A percentile compares a stretch with the other conserved stretches of the same genome.
These are phyloP conservation scores for Cryptocephalus moraei DNA, from an alignment of 2,888 invertebrate species.

Conservation along the genomic window DNA sequence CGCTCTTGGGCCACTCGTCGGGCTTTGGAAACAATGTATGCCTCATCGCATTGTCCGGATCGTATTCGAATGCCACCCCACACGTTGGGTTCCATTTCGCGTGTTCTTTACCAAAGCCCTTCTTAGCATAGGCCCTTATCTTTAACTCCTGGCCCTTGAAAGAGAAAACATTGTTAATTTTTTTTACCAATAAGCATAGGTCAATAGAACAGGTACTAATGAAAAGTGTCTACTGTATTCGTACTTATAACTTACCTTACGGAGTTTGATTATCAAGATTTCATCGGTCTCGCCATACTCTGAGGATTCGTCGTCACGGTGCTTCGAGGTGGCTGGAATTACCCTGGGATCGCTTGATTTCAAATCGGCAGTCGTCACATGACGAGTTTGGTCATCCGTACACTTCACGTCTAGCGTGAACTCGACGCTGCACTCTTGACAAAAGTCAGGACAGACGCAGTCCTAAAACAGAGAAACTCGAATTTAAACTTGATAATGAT, in stretches of 20 bases:
- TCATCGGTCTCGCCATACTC: conserved; percentile 94
- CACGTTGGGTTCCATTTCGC: conserved; percentile 99
- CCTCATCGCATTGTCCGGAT: conserved; percentile 94
- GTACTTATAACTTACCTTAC: conserved; percentile 62
- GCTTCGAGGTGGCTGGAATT: conserved; percentile 85
- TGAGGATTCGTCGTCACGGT: conserved; percentile 82
- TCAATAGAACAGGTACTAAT: too few relatives aligned
- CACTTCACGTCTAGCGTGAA: conserved; percentile 96
- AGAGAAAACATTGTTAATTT: background rate
- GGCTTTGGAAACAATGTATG: conserved; percentile 94
- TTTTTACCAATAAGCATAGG: too few relatives aligned
- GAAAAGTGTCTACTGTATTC: too few relatives aligned
- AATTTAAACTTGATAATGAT: too few relatives aligned
- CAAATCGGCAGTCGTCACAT: conserved; percentile 94
- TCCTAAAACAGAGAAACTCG: conserved; percentile 47
- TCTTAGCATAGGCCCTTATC: conserved; percentile 85
- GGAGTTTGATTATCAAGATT: conserved; percentile 61
- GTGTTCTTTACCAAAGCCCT: conserved; percentile 93
- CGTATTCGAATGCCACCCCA: conserved; percentile 97
- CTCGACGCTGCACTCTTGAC: conserved; percentile 94
- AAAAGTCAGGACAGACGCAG: conserved; percentile 95
- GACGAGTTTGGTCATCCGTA: conserved; percentile 84
- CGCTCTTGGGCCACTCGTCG: conserved; percentile 98
- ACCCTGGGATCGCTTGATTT: conserved; percentile 86
- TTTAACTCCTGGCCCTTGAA: conserved; percentile 12